Evolutionary conservation across 2,797 vertebrate genomes (phyloP).

Genomic region (Nothura maculosa): DNA sequence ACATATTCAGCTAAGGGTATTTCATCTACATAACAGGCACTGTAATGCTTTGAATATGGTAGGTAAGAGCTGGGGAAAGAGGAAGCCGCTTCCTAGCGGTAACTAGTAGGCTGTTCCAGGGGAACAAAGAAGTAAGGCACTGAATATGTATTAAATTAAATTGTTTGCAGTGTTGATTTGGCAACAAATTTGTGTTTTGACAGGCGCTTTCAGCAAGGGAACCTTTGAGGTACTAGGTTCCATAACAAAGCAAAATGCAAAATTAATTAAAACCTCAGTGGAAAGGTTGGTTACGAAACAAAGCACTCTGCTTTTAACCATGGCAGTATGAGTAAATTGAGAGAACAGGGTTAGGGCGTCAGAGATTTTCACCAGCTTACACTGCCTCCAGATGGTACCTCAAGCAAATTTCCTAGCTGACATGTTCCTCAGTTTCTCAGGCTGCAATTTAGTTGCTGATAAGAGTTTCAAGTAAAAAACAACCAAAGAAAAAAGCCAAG

Average conservation of each 20-base stretch:
- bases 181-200: background rate
- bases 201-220: background rate
- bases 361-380: background rate
- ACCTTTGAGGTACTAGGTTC: background rate
- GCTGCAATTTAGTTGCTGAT: background rate
- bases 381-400: background rate
- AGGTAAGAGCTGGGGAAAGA: background rate
- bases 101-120: background rate
- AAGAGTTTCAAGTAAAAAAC: background rate
- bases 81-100: background rate
- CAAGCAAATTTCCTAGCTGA: background rate
- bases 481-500: background rate
- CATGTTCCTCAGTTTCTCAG: background rate
- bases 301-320: background rate
- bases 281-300: background rate
- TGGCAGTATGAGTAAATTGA: background rate
- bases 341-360: background rate
- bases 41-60: background rate
- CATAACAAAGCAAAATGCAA: background rate
- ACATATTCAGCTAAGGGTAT: background rate
- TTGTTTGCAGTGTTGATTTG: background rate
- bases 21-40: background rate
- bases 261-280: background rate
- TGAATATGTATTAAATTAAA: background rate
- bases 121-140: background rate